phyloP scores from a whole-genome alignment of 2,888 invertebrate species.

The Gymnoscelis rufifasciata region DNA sequence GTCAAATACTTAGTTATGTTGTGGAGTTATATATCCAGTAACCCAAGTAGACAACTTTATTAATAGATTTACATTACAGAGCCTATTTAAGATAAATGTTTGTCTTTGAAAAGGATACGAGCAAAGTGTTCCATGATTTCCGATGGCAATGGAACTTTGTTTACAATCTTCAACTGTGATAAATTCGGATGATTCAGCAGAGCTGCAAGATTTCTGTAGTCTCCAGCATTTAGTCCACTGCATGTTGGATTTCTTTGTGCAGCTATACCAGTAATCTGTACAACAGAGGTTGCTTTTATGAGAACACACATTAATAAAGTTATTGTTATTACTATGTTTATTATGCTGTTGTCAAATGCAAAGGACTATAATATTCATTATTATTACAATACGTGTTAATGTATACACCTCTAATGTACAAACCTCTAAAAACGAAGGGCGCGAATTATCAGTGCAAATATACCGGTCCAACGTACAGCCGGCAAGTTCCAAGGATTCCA shows the following conservation, averaged over 20 bases:
- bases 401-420: too few species aligned
- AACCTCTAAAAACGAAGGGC: slow-evolving; percentile 84
- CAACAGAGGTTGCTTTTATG: too few species aligned
- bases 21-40: too few species aligned
- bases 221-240: slow-evolving; percentile 93
- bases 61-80: too few species aligned
- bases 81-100: too few species aligned
- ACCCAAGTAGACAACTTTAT: too few species aligned
- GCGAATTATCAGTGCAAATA: slow-evolving; percentile 82
- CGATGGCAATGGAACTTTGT: slow-evolving; percentile 92
- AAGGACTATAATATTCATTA: neutral
- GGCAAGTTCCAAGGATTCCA: slow-evolving; percentile 86
- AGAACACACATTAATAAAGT: too few species aligned
- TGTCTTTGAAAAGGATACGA: slow-evolving; percentile 89
- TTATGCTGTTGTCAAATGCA: neutral
- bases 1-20: too few species aligned
- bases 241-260: slow-evolving; percentile 87
- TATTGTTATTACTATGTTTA: neutral
- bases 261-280: slow-evolving; percentile 82
- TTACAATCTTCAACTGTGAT: slow-evolving; percentile 87
- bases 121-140: slow-evolving; percentile 97
- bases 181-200: slow-evolving; percentile 84
- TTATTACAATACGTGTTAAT: neutral
- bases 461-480: slow-evolving; percentile 89
- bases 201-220: slow-evolving; percentile 90